phyloP scores from a whole-genome alignment of 2,888 invertebrate genomes.

The Schizaphis graminum region DNA sequence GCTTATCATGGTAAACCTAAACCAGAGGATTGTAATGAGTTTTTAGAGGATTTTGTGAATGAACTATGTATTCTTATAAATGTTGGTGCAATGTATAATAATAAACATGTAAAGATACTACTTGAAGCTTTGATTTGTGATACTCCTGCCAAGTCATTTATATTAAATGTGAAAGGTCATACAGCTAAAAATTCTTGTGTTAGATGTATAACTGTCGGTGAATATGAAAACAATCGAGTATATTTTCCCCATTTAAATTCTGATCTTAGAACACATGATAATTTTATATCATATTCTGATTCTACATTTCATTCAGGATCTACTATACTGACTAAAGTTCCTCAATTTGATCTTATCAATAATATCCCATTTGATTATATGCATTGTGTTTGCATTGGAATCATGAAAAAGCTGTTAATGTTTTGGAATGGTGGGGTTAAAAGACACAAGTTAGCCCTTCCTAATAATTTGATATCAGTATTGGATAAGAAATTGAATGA shows the following conservation, averaged over 20 bases:
- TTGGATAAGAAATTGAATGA: too few relatives aligned
- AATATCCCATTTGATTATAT: constrained; percentile 68
- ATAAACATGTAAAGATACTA: background rate
- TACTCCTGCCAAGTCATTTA: constrained; percentile 65
- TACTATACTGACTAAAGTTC: constrained; percentile 52
- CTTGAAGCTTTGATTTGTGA: constrained; percentile 46
- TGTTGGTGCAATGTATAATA: too few relatives aligned
- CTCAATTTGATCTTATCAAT: constrained; percentile 69
- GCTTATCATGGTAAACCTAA: too few relatives aligned
- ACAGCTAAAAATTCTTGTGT: constrained; percentile 66
- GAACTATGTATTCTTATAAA: too few relatives aligned
- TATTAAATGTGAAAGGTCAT: constrained; percentile 62
- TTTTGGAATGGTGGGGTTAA: too few relatives aligned
- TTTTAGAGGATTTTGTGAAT: too few relatives aligned
- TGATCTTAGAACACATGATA: constrained; percentile 62
- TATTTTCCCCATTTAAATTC: constrained; percentile 56
- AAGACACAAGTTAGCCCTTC: too few relatives aligned
- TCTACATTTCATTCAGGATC: constrained; percentile 67
- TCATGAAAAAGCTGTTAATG: too few relatives aligned
- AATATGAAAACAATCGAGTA: too few relatives aligned
- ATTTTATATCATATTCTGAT: constrained; percentile 48
- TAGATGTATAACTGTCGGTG: constrained; percentile 67
- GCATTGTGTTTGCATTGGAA: constrained; percentile 70
- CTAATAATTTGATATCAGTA: too few relatives aligned
- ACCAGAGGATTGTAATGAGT: too few relatives aligned